phyloP scores from a whole-genome alignment of 2,888 invertebrate species.

The Seira musarum region DNA sequence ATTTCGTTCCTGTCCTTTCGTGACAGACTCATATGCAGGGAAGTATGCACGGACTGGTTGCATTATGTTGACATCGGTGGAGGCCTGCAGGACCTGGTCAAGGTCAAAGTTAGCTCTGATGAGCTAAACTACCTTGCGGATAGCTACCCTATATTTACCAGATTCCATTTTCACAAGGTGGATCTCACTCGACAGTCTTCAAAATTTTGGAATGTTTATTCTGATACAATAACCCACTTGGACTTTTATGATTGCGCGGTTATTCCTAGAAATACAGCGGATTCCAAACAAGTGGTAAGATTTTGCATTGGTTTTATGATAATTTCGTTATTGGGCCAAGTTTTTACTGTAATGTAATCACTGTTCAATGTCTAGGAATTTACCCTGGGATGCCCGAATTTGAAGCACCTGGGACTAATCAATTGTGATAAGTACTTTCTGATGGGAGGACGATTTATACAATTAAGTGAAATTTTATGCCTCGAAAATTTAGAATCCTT shows the following conservation, averaged over 20 bases:
- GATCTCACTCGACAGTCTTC: constrained; percentile 53
- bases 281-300: constrained; percentile 18
- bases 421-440: constrained; percentile 59
- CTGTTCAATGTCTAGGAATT: constrained; percentile 40
- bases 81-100: constrained; percentile 25
- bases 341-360: background rate
- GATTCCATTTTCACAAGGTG: constrained; percentile 55
- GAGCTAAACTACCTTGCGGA: constrained; percentile 20
- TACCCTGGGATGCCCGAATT: constrained; percentile 46
- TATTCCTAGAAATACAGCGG: constrained; percentile 49
- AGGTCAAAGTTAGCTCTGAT: constrained; percentile 40
- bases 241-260: constrained; percentile 63
- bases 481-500: constrained; percentile 45
- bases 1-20: constrained; percentile 45
- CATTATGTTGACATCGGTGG: constrained; percentile 25
- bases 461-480: constrained; percentile 48
- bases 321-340: no score
- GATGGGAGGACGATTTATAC: constrained; percentile 56
- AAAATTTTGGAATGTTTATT: constrained; percentile 55
- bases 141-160: constrained; percentile 25
- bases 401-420: constrained; percentile 41
- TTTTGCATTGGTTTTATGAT: background rate
- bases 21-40: constrained; percentile 54
- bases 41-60: constrained; percentile 59
- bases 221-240: constrained; percentile 59